Percentiles rank a stretch among this genome's conserved stretches.
Evolutionary conservation across 2,113 vertebrate species (phyloP).

Genomic region (Rhabdornis inornatus): DNA sequence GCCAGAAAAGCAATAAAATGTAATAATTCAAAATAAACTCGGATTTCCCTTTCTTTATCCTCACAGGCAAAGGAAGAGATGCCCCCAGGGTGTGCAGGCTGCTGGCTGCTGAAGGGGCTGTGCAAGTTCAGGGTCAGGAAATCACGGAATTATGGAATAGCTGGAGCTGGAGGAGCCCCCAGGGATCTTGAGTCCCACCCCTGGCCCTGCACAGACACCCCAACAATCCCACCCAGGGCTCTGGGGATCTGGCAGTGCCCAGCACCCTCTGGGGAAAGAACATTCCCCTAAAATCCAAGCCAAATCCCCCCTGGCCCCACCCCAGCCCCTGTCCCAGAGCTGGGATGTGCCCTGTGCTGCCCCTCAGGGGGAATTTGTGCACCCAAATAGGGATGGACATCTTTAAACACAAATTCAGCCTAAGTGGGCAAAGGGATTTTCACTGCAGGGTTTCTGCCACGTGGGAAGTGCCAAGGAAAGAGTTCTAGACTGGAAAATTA

Average conservation of each 20-base stretch:
- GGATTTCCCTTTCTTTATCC: accelerated
- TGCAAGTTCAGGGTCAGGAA: neutral
- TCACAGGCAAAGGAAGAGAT: neutral
- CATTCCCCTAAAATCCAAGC: neutral
- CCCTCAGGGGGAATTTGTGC: accelerated
- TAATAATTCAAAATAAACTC: neutral
- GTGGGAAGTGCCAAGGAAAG: neutral
- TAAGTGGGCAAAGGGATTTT: neutral
- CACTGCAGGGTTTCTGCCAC: neutral
- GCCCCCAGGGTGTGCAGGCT: accelerated
- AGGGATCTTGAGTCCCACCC: neutral
- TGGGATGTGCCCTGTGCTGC: neutral
- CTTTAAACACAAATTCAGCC: neutral
- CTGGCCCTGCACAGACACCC: neutral
- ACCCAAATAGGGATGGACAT: accelerated
- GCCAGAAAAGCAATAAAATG: neutral
- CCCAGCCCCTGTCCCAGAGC: neutral
- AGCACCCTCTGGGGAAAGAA: neutral
- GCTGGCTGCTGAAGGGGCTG: neutral
- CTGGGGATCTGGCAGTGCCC: neutral
- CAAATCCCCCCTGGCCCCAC: neutral
- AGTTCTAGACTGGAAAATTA: neutral
- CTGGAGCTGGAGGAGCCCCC: neutral
- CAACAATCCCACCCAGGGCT: neutral
- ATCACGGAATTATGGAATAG: neutral